Conservation (phyloP, 2,888 invertebrate species). For the Trissolcus japonicus region DNA sequence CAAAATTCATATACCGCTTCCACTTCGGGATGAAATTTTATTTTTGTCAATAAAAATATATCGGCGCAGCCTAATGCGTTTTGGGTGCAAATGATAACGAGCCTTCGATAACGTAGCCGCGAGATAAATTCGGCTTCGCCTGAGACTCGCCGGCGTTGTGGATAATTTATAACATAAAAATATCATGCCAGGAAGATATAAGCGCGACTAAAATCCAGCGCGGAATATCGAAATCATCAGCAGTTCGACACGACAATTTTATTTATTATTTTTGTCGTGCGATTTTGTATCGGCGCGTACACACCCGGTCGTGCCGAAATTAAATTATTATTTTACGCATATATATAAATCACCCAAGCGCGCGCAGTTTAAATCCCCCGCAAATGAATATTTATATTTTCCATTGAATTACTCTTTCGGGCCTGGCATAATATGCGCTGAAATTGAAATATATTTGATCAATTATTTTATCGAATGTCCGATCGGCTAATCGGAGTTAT, state of each 20-base stretch:
- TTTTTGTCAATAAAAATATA: slow-evolving; percentile 57
- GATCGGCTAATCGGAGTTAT: slow-evolving; percentile 71
- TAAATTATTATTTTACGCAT: slow-evolving; percentile 75
- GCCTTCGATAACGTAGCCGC: slow-evolving; percentile 37
- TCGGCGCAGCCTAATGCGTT: slow-evolving; percentile 39
- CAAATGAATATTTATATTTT: slow-evolving; percentile 77
- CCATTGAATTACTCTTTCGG: slow-evolving; percentile 75
- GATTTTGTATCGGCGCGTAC: slow-evolving; percentile 70
- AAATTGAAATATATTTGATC: slow-evolving; percentile 76
- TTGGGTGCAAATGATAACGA: slow-evolving; percentile 49
- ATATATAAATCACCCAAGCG: slow-evolving; percentile 71
- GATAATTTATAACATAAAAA: slow-evolving; percentile 57
- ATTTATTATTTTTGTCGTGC: slow-evolving; percentile 76
- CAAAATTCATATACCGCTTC: slow-evolving; percentile 24
- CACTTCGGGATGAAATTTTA: slow-evolving; percentile 38
- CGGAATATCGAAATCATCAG: slow-evolving; percentile 65
- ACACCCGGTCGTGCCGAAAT: slow-evolving; percentile 74
- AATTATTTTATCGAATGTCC: slow-evolving; percentile 74
- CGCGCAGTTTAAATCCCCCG: slow-evolving; percentile 67
- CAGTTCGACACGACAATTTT: slow-evolving; percentile 64
- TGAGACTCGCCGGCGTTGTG: slow-evolving; percentile 45
- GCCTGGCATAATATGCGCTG: slow-evolving; percentile 73
- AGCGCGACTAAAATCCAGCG: slow-evolving; percentile 20
- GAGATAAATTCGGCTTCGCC: slow-evolving; percentile 55
- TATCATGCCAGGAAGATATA: slow-evolving; percentile 51